Evolutionary conservation across 2,888 invertebrate genomes (phyloP).

Genomic region (Scaeva pyrastri): DNA sequence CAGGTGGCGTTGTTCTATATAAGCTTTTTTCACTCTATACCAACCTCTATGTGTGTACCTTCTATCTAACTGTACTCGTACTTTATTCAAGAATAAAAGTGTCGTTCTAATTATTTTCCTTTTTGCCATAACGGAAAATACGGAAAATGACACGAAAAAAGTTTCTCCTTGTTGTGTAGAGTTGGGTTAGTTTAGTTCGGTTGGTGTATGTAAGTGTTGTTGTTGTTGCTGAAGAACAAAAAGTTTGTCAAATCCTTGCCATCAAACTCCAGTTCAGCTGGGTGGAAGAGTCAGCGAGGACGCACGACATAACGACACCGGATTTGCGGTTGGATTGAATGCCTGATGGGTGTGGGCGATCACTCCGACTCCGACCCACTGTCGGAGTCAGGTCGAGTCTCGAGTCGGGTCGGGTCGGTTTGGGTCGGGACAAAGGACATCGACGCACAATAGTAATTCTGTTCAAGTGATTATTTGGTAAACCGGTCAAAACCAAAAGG

Average conservation of each 20-base stretch:
- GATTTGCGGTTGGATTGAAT: slow-evolving; percentile 61
- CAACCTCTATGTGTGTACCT: not conserved
- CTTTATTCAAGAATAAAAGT: slow-evolving; percentile 33
- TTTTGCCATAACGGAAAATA: slow-evolving; percentile 23
- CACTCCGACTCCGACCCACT: no score
- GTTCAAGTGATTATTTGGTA: slow-evolving; percentile 71
- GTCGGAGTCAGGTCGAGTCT: no score
- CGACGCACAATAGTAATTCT: slow-evolving; percentile 60
- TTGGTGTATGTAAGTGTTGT: not conserved
- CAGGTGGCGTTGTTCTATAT: not conserved
- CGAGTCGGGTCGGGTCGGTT: no score
- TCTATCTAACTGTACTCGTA: not conserved
- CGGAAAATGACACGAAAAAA: slow-evolving; percentile 39
- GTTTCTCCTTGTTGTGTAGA: slow-evolving; percentile 15
- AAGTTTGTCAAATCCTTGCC: slow-evolving; percentile 60
- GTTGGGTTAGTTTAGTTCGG: not conserved
- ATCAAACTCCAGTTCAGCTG: slow-evolving; percentile 41
- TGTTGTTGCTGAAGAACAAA: slow-evolving; percentile 25
- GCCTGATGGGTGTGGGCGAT: slow-evolving; percentile 23
- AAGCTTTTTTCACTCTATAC: slow-evolving; percentile 5
- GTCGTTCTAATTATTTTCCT: slow-evolving; percentile 67
- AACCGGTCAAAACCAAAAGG: slow-evolving; percentile 21
- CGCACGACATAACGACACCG: slow-evolving; percentile 50
- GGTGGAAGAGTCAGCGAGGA: slow-evolving; percentile 6
- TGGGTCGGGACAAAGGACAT: not conserved